Evolutionary conservation across 64 coral and sea anemone species (phyloP).

Genomic region (Orbicella faveolata): DNA sequence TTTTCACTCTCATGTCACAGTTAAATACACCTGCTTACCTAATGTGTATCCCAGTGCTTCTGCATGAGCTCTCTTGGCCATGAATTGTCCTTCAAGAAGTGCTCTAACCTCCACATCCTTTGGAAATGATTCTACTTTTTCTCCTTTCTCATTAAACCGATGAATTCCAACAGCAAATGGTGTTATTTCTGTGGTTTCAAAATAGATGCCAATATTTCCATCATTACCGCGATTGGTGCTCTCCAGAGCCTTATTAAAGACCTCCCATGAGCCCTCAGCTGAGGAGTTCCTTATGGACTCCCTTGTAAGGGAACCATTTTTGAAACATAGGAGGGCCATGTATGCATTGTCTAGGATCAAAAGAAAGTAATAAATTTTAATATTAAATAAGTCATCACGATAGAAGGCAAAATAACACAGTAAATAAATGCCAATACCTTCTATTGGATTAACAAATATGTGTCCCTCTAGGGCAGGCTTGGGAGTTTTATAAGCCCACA

Average conservation of each 20-base stretch:
- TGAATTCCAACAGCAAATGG: conserved; percentile 91
- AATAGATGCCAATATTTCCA: conserved; percentile 98
- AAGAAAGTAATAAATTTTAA: neutral
- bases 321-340: conserved; percentile 96
- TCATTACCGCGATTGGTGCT: conserved; percentile 72
- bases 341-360: conserved; percentile 79
- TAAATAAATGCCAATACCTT: conserved; percentile 43
- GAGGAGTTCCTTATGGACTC: conserved; percentile 83
- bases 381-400: neutral
- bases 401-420: neutral
- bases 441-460: conserved; percentile 95
- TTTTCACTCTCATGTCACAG: too few relatives aligned
- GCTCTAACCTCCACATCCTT: conserved; percentile 91
- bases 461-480: conserved; percentile 90
- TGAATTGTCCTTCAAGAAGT: conserved; percentile 89
- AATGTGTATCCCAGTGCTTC: conserved; percentile 80
- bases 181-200: conserved; percentile 90
- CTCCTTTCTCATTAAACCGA: conserved; percentile 67
- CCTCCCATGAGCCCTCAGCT: conserved; percentile 74
- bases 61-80: conserved; percentile 95
- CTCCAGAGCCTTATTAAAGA: conserved; percentile 68
- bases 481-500: conserved; percentile 79
- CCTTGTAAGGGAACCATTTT: conserved; percentile 91
- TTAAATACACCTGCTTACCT: conserved; percentile 46
- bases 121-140: conserved; percentile 71